Conservation (phyloP, 2,113 vertebrate genomes). For the Misgurnus anguillicaudatus region DNA sequence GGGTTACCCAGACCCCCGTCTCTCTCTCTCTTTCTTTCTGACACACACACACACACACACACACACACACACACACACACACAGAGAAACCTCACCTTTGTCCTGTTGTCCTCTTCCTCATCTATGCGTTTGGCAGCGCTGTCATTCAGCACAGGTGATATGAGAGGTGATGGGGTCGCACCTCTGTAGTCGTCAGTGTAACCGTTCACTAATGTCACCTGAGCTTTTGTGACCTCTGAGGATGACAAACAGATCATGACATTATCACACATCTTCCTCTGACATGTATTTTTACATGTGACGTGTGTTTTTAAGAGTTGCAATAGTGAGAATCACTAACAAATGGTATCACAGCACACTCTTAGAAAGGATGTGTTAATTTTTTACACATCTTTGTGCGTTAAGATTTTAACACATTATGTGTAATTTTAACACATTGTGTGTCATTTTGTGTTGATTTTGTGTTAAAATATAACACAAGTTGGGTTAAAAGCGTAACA, state of each 20-base stretch:
- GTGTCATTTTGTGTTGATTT: no score
- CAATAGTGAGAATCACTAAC: no score
- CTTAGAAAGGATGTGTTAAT: no score
- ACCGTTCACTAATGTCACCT: constrained; percentile 82
- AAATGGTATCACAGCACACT: no score
- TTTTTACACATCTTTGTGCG: no score
- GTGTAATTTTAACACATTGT: no score
- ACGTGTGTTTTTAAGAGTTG: not conserved
- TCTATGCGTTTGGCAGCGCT: constrained; percentile 83
- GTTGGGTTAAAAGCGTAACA: no score
- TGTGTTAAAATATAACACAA: no score
- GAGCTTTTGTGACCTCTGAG: constrained; percentile 82
- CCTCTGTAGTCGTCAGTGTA: constrained; percentile 76
- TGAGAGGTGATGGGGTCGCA: constrained; percentile 81
- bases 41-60: no score
- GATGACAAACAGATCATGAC: constrained; percentile 6
- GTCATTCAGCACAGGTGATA: constrained; percentile 91
- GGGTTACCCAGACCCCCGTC: no score
- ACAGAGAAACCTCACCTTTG: constrained; percentile 79
- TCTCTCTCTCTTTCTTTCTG: no score
- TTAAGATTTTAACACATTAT: no score
- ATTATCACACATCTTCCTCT: not conserved
- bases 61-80: not conserved
- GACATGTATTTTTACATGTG: not conserved
- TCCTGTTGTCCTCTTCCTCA: constrained; percentile 91